These are phyloP conservation scores for Nipponacmea schrenckii DNA, from an alignment of 2,888 invertebrate species.

Conservation along the genomic window DNA sequence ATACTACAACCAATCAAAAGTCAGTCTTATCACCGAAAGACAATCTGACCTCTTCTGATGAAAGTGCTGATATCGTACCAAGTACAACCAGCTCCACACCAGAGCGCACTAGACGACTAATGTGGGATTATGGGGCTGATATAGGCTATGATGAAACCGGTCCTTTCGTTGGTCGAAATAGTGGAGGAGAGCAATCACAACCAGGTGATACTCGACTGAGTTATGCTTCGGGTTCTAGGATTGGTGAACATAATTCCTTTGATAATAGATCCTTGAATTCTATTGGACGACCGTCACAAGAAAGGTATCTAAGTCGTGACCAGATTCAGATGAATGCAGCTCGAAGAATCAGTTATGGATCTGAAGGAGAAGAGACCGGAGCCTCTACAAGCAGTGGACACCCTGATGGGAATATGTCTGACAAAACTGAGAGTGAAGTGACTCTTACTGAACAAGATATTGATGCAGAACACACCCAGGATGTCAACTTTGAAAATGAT, in stretches of 20 bases:
- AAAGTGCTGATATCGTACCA: slow-evolving; percentile 40
- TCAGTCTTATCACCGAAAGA: background rate
- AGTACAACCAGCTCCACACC: slow-evolving; percentile 34
- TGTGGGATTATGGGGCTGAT: slow-evolving; percentile 58
- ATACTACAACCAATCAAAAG: too few relatives aligned
- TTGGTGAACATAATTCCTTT: slow-evolving; percentile 12
- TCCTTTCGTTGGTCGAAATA: slow-evolving; percentile 34
- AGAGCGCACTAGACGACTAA: slow-evolving; percentile 35
- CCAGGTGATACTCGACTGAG: slow-evolving; percentile 16
- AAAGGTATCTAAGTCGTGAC: background rate
- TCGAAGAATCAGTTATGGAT: slow-evolving; percentile 23
- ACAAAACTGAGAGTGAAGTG: background rate
- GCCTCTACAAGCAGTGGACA: slow-evolving; percentile 31
- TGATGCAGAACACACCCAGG: slow-evolving; percentile 10
- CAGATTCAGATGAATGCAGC: slow-evolving; percentile 11
- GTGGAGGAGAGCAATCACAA: background rate
- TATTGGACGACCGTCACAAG: background rate
- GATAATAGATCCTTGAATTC: slow-evolving; percentile 7
- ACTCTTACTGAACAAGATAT: background rate
- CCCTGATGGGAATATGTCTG: slow-evolving; percentile 20
- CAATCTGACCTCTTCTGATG: slow-evolving; percentile 30
- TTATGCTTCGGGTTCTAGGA: slow-evolving; percentile 21
- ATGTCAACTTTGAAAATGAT: background rate
- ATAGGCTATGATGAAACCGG: slow-evolving; percentile 45
- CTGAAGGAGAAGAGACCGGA: slow-evolving; percentile 37